phyloP scores from a whole-genome alignment of 2,113 vertebrate species.

The Poeciliopsis occidentalis region DNA sequence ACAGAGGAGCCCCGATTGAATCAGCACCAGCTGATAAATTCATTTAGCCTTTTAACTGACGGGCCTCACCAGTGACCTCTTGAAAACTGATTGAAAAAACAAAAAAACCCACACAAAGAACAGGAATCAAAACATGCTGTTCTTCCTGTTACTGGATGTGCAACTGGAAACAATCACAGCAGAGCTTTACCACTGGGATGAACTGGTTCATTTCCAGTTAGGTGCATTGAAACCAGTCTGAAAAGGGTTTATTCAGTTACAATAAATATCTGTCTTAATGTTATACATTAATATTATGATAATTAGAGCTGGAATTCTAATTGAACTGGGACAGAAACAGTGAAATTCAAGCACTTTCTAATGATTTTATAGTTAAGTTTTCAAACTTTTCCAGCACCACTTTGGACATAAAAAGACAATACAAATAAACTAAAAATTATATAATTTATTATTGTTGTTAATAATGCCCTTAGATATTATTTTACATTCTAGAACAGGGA shows the following conservation, averaged over 20 bases:
- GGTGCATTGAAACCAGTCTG: too few species aligned
- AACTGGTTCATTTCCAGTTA: not conserved
- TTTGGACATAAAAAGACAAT: too few species aligned
- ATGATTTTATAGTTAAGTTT: too few species aligned
- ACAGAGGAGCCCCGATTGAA: not conserved
- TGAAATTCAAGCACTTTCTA: too few species aligned
- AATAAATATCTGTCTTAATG: not conserved
- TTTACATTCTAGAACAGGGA: too few species aligned
- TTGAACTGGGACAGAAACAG: too few species aligned
- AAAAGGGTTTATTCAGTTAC: not conserved
- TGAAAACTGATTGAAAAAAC: not conserved
- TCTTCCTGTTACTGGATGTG: constrained; percentile 8
- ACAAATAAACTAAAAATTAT: too few species aligned
- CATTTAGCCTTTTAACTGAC: constrained; percentile 29
- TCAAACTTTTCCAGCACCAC: too few species aligned
- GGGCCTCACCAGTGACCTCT: constrained; percentile 45
- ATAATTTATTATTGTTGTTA: too few species aligned
- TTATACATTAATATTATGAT: not conserved
- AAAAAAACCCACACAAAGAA: not conserved
- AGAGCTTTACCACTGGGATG: not conserved
- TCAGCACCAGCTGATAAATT: not conserved
- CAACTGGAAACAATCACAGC: not conserved
- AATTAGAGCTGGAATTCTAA: not conserved
- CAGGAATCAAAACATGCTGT: constrained; percentile 9
- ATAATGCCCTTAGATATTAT: too few species aligned